Evolutionary conservation across 2,888 invertebrate species (phyloP), one percentile per base, ranked within the genome.

Genomic region (Eristalis intricaria): DNA sequence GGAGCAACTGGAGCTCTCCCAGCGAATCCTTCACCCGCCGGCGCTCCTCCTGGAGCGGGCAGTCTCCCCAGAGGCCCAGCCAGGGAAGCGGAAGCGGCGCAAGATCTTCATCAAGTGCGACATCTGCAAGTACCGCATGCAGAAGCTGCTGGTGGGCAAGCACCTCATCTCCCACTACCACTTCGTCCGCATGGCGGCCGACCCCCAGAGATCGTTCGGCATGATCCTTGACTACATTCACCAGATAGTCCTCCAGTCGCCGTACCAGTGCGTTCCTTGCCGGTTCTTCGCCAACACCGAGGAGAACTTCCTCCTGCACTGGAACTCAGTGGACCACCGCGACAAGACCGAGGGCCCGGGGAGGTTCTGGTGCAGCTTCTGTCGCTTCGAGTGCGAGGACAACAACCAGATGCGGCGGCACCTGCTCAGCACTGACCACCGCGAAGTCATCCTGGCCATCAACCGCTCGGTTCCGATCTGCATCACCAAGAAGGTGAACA

Each of bases 131-230:
- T 95, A 96, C 38, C 94, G 95, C 88, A 96, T 97, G 60, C 94
- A 95, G 80, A 94, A 94, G 7, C 94, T 95, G 90, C 93, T 96
- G 88, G 95, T 97, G 93, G 97, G 97, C 56, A 97, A 97, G 91
- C 97, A 97, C 93, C 94, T 98, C 83, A 96, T 98, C 90, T 97
- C 97, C 0, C 96, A 96, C 91, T 97, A 96, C 91, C 98, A 98
- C 92, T 96, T 96, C 90, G 94, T 96, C 84, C 96, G 96, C 91
- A 95, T 96, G 84, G 95, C 95, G 70, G 93, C 94, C 63, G 93
- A 94, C 85, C 94, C 95, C 4, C 93, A 93, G 35, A 94, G 94
- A 11, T 94, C 95, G 10, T 94, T 94, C 84, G 94, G 94, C 71
- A 94, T 97, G 90, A 95, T 98, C 71, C 93, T 97, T 40, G 95